Base-by-base conservation (phyloP, 2,113 vertebrate genomes). In the Theropithecus gelada region DNA sequence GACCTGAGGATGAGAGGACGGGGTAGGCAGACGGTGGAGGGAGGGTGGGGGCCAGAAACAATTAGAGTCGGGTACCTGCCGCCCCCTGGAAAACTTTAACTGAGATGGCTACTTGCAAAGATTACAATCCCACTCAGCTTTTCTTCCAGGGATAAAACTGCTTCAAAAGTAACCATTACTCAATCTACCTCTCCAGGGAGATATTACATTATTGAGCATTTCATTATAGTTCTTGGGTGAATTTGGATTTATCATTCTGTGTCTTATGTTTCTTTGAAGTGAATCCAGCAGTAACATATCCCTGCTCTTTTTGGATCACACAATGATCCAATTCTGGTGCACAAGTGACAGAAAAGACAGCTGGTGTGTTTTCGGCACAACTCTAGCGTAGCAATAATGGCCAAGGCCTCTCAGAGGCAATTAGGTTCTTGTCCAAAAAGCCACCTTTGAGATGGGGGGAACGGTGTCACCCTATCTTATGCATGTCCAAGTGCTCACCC, bases 331-430 rank as follows among this genome's bases (percentile, higher is more conserved):
- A 4, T 40, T 14, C 38, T 20, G 12, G 61, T 0, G 38, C 11
- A 17, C 40, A 45, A 25, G 64, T 5, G 17, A 64, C 32, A 75
- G 40, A 4, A 59, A n/a, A 30, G 10, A 22, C 68, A 27, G 64
- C 45, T 30, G 52, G 14, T 13, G 32, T 18, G 55, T 70, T 10
- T 22, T 9, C 23, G 25, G 14, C 13, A 7, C 22, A 5, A 2
- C n/a, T 18, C 27, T 40, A 1, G 57, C 0, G 4, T 2, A 5
- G 12, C 12, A 0, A 2, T 8, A 0, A 2, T 8, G 55, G 72
- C 10, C 18, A 11, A 0, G 2, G 45, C 22, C 61, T 27, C 52
- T 16, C 3, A 0, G 8, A 27, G 5, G 4, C 43, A 61, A 38
- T 18, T 23, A 4, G 0, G 55, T 17, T 85, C 38, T 84, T 13